These are phyloP conservation scores for Bombus ignitus DNA, from an alignment of 1,140 invertebrate species.

Conservation along the genomic window DNA sequence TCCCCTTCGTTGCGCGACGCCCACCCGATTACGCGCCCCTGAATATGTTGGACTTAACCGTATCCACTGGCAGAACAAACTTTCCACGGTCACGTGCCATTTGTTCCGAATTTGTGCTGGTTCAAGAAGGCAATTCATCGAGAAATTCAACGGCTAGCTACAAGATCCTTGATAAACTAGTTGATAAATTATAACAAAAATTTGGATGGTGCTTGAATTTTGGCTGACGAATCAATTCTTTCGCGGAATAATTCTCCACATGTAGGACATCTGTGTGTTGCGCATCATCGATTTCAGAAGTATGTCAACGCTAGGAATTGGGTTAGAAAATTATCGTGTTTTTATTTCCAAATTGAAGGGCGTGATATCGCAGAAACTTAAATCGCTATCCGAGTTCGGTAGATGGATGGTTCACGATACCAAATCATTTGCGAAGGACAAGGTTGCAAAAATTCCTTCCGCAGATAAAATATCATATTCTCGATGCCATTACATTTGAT, in stretches of 20 bases:
- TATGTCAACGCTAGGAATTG: not conserved
- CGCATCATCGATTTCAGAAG: too few species aligned
- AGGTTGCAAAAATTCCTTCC: not conserved
- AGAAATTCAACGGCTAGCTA: not conserved
- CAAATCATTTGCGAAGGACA: not conserved
- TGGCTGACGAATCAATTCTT: not conserved
- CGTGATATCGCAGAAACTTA: not conserved
- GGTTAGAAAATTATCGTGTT: not conserved
- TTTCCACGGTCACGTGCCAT: slow-evolving; percentile 34
- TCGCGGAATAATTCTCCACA: not conserved
- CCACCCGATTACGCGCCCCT: slow-evolving; percentile 76
- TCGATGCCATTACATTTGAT: not conserved
- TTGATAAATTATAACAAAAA: not conserved
- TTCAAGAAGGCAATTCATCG: not conserved
- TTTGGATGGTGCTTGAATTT: not conserved
- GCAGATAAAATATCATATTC: too few species aligned
- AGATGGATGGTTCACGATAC: not conserved
- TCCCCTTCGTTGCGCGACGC: slow-evolving; percentile 68
- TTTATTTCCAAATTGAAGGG: not conserved
- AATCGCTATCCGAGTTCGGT: not conserved
- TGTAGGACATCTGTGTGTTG: too few species aligned
- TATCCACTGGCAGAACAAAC: slow-evolving; percentile 40
- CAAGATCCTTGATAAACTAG: not conserved
- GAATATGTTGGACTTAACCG: slow-evolving; percentile 64
- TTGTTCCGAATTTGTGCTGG: not conserved